Evolutionary conservation across 2,797 vertebrate species (phyloP).

Genomic region (Selene dorsalis): DNA sequence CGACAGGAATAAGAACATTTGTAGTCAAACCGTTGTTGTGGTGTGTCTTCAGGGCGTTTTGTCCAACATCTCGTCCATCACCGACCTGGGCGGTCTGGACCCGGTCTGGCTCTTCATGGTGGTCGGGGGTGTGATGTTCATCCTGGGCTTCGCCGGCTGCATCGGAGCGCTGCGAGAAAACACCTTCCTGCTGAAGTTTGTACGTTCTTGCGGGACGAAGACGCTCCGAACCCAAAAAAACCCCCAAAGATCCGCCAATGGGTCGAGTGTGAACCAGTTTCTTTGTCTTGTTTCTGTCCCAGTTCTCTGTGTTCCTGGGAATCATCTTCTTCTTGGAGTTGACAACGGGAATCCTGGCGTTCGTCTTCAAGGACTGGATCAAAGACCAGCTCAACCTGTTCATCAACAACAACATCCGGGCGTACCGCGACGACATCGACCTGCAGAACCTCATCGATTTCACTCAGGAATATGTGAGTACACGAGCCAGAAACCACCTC

Average conservation of each 20-base stretch:
- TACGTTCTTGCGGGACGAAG: conserved; percentile 80
- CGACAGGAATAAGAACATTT: not conserved
- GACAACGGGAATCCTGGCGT: conserved; percentile 94
- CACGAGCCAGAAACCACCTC: not conserved
- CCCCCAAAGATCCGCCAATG: too few relatives aligned
- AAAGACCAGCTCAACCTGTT: conserved; percentile 99
- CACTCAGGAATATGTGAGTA: conserved; percentile 96
- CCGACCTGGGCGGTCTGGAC: conserved; percentile 95
- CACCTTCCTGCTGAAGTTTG: conserved; percentile 97
- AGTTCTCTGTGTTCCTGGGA: conserved; percentile 98
- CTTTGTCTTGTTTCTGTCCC: not conserved
- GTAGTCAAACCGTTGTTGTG: not conserved
- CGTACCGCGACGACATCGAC: conserved; percentile 96
- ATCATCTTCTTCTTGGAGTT: conserved; percentile 99
- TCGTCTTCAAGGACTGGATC: conserved; percentile 99
- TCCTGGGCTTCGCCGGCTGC: conserved; percentile 96
- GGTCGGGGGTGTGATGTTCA: conserved; percentile 97
- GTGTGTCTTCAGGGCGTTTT: conserved; percentile 89
- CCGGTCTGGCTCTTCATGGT: conserved; percentile 98
- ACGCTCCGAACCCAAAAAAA: not conserved
- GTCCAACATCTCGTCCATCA: conserved; percentile 98
- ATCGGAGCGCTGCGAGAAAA: conserved; percentile 97
- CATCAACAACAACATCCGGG: conserved; percentile 98
- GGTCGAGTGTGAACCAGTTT: not conserved
- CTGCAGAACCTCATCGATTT: conserved; percentile 99